Percentiles rank a stretch among this genome's conserved stretches.
These are phyloP conservation scores for Caenorhabditis sp. DNA, from an alignment of 2,888 invertebrate species.

Conservation along the genomic window DNA sequence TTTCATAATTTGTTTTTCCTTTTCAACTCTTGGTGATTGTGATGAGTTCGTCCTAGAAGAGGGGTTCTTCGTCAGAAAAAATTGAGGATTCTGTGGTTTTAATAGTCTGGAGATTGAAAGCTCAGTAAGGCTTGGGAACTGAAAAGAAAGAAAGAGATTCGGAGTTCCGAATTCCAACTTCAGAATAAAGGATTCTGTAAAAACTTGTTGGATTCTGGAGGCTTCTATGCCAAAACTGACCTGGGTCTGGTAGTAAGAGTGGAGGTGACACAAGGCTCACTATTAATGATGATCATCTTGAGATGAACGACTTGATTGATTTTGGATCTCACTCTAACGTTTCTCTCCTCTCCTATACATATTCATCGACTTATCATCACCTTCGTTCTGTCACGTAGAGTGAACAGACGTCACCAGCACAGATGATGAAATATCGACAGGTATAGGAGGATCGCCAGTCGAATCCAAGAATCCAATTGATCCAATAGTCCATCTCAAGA, in stretches of 20 bases:
- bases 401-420: not conserved
- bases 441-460: conserved; percentile 24
- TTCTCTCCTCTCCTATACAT: conserved; percentile 7
- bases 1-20: too few species aligned
- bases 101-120: too few species aligned
- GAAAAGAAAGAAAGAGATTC: too few species aligned
- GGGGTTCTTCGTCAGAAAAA: not conserved
- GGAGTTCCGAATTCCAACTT: not conserved
- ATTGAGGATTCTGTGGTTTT: too few species aligned
- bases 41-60: not conserved
- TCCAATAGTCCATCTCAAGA: conserved; percentile 2
- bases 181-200: not conserved
- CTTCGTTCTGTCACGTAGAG: not conserved
- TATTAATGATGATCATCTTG: conserved; percentile 29
- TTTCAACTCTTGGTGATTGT: not conserved
- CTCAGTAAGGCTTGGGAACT: not conserved
- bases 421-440: conserved; percentile 27
- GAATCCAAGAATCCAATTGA: conserved; percentile 11
- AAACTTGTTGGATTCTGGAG: not conserved
- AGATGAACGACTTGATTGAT: conserved; percentile 8
- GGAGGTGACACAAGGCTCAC: conserved; percentile 22
- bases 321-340: conserved; percentile 9
- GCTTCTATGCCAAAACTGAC: conserved; percentile 3
- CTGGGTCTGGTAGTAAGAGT: conserved; percentile 30
- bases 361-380: conserved; percentile 24